Conservation (phyloP, 2,888 invertebrate species). For the Helobdella robusta region DNA sequence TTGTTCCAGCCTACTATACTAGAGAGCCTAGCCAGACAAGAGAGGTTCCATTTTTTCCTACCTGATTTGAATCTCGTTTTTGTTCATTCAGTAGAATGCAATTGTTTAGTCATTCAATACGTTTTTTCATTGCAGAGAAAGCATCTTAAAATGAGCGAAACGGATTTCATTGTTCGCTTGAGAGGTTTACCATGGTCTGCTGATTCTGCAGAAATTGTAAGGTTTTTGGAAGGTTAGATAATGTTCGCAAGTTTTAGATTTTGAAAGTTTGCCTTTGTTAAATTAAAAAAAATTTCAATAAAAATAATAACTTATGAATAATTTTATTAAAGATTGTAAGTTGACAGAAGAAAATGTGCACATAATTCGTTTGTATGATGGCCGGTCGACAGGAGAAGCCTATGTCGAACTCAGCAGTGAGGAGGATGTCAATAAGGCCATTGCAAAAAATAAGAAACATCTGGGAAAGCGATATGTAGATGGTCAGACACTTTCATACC, state of each 20-base stretch:
- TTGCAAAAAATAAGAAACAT: conserved; percentile 73
- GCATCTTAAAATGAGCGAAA: conserved; percentile 36
- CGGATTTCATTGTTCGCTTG: conserved; percentile 52
- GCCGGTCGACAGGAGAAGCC: conserved; percentile 79
- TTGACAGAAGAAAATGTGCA: conserved; percentile 64
- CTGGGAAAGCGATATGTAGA: conserved; percentile 84
- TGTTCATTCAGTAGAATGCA: too few relatives aligned
- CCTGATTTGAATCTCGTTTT: too few relatives aligned
- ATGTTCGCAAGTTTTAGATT: not conserved
- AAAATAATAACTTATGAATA: not conserved
- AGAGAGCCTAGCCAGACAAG: too few relatives aligned
- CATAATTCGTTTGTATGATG: conserved; percentile 74
- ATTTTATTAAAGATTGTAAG: conserved; percentile 34
- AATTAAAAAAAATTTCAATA: not conserved
- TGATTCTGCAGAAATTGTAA: conserved; percentile 69
- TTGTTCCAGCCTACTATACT: too few relatives aligned
- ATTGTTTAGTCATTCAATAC: not conserved
- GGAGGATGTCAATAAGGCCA: conserved; percentile 68
- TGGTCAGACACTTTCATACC: conserved; percentile 52
- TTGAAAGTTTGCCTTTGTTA: not conserved
- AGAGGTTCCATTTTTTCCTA: too few relatives aligned
- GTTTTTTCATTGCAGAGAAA: not conserved
- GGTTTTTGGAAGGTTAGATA: conserved; percentile 55
- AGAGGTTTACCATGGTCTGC: conserved; percentile 85
- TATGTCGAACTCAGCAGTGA: conserved; percentile 72